Percentiles rank a stretch among this genome's conserved stretches.
Conservation (phyloP, 2,888 invertebrate genomes). For the Amphipoea oculea region DNA sequence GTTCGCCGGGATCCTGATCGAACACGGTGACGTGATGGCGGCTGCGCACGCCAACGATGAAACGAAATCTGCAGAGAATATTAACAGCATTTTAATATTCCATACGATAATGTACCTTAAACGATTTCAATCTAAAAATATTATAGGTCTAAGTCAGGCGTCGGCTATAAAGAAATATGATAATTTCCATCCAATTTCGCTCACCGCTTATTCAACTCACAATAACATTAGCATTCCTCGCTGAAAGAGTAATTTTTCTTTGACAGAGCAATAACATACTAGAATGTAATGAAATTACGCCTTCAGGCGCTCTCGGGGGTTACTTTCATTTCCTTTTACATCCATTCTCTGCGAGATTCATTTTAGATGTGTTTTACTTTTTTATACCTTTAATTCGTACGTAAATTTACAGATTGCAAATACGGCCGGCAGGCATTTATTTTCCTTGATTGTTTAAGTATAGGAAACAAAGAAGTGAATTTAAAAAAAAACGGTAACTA, state of each 20-base stretch:
- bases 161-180: conserved; percentile 63
- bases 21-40: conserved; percentile 72
- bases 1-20: conserved; percentile 72
- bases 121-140: conserved; percentile 55
- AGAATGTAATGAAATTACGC: conserved; percentile 63
- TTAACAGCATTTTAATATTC: conserved; percentile 56
- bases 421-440: conserved; percentile 18
- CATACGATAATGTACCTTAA: conserved; percentile 40
- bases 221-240: conserved; percentile 66
- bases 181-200: conserved; percentile 64
- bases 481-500: neutral
- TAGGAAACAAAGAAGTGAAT: neutral
- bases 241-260: conserved; percentile 65
- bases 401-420: conserved; percentile 36
- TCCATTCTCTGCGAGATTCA: conserved; percentile 50
- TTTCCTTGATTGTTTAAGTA: conserved; percentile 30
- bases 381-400: conserved; percentile 13
- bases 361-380: conserved; percentile 35
- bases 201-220: conserved; percentile 63
- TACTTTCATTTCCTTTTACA: conserved; percentile 46
- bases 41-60: conserved; percentile 79
- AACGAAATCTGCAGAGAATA: conserved; percentile 78
- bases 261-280: conserved; percentile 65
- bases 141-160: conserved; percentile 38
- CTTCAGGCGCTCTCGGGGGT: conserved; percentile 38